Conservation (phyloP, 2,888 invertebrate species). For the Marasmarcha lunaedactyla region DNA sequence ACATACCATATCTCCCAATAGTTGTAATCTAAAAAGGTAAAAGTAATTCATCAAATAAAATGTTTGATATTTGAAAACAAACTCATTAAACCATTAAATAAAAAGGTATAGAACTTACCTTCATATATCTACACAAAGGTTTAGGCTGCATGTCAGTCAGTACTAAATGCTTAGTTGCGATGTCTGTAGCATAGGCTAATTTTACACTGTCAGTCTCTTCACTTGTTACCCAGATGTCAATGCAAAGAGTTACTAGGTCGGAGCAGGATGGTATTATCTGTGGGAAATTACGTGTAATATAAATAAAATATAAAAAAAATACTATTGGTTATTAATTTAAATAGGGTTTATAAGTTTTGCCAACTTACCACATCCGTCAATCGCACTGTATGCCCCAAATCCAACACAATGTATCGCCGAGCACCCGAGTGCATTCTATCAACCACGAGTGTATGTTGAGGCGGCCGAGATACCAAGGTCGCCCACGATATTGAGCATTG, state of each 20-base stretch:
- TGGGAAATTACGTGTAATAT: neutral
- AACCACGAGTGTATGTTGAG: conserved; percentile 88
- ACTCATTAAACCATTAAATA: too few relatives aligned
- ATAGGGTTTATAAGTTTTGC: too few relatives aligned
- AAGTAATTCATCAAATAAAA: neutral
- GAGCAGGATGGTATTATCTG: conserved; percentile 82
- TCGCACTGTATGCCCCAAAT: conserved; percentile 88
- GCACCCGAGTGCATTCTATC: conserved; percentile 96
- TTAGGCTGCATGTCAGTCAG: conserved; percentile 92
- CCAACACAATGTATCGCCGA: conserved; percentile 89
- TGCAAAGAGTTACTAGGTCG: conserved; percentile 85
- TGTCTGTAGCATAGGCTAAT: conserved; percentile 87
- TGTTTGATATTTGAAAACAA: neutral
- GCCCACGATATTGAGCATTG: conserved; percentile 76
- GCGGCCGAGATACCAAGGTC: conserved; percentile 81
- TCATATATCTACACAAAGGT: conserved; percentile 88
- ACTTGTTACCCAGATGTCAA: conserved; percentile 90
- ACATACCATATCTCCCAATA: conserved; percentile 92
- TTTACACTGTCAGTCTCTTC: conserved; percentile 89
- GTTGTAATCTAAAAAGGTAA: conserved; percentile 79
- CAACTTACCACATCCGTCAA: conserved; percentile 84
- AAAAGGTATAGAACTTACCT: conserved; percentile 62
- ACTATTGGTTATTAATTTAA: neutral
- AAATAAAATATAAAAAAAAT: neutral
- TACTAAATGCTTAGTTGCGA: conserved; percentile 86